These are phyloP conservation scores for Premnoplex brunnescens DNA, from an alignment of 2,797 vertebrate species.

Conservation along the genomic window DNA sequence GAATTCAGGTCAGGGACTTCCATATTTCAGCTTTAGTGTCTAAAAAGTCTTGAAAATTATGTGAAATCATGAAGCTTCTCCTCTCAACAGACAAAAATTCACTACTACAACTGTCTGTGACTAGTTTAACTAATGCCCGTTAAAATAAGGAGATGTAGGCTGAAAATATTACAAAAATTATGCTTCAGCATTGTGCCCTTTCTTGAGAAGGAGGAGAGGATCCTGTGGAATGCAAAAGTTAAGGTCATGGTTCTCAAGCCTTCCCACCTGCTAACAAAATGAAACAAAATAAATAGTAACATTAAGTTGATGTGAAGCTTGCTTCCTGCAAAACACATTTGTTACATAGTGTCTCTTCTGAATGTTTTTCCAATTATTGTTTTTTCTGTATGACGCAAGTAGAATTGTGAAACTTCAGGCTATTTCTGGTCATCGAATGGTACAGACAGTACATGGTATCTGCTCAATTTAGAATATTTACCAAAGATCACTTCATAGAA, in stretches of 20 bases:
- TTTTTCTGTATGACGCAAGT: not conserved
- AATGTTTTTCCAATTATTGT: not conserved
- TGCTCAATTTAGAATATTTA: slow-evolving; percentile 7
- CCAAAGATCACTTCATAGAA: not conserved
- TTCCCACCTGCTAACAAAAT: not conserved
- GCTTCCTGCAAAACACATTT: not conserved
- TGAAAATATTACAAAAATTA: not conserved
- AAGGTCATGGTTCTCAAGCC: not conserved
- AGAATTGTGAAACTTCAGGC: not conserved
- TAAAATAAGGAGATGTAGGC: not conserved
- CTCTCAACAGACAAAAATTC: not conserved
- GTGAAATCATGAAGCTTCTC: not conserved
- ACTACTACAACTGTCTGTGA: not conserved
- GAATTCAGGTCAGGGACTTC: not conserved
- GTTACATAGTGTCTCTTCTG: not conserved
- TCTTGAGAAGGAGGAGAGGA: not conserved
- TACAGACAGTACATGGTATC: not conserved
- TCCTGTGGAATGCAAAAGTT: not conserved
- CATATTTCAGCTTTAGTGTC: not conserved
- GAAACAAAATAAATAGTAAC: not conserved
- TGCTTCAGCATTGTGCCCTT: not conserved
- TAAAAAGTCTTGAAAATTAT: not conserved
- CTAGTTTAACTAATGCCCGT: not conserved
- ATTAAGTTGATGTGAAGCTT: not conserved
- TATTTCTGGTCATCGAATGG: not conserved